Evolutionary conservation across 2,113 vertebrate genomes (phyloP).

Genomic region (Penelope pileata): DNA sequence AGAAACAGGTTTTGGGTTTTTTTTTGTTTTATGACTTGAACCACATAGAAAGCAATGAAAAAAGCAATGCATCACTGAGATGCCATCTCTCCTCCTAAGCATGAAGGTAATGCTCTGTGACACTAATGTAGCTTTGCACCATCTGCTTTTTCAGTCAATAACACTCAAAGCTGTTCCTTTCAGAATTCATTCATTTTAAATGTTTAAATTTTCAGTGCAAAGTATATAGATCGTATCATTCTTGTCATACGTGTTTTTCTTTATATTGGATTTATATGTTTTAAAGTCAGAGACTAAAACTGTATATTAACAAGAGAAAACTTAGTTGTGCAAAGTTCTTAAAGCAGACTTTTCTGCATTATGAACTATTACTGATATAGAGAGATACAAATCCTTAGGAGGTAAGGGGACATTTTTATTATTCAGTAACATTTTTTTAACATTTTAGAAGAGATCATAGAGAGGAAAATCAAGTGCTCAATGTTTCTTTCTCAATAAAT

Average conservation of each 20-base stretch:
- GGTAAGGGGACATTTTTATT: not conserved
- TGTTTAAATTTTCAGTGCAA: slow-evolving; percentile 11
- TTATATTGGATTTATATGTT: not conserved
- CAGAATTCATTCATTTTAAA: slow-evolving; percentile 53
- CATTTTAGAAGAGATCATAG: not conserved
- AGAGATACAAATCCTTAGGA: not conserved
- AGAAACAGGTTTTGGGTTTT: not conserved
- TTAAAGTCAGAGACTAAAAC: not conserved
- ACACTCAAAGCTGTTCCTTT: slow-evolving; percentile 55
- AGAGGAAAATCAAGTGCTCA: not conserved
- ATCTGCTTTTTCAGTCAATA: slow-evolving; percentile 71
- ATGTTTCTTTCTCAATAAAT: slow-evolving; percentile 33
- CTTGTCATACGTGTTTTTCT: not conserved
- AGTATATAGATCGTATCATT: not conserved
- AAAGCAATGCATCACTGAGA: not conserved
- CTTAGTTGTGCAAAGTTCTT: not conserved
- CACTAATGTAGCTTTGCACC: slow-evolving; percentile 67
- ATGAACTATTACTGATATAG: not conserved
- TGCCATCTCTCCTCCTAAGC: slow-evolving; percentile 18
- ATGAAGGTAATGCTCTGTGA: slow-evolving; percentile 64
- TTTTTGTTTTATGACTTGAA: slow-evolving; percentile 27
- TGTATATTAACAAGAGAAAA: not conserved
- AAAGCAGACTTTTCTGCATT: not conserved
- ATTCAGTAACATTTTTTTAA: not conserved
- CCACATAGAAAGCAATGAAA: not conserved